Percentiles rank a stretch among this genome's conserved stretches.
Evolutionary conservation across 1,140 invertebrate species (phyloP).

Genomic region (Pseudomyrmex flavicornis): DNA sequence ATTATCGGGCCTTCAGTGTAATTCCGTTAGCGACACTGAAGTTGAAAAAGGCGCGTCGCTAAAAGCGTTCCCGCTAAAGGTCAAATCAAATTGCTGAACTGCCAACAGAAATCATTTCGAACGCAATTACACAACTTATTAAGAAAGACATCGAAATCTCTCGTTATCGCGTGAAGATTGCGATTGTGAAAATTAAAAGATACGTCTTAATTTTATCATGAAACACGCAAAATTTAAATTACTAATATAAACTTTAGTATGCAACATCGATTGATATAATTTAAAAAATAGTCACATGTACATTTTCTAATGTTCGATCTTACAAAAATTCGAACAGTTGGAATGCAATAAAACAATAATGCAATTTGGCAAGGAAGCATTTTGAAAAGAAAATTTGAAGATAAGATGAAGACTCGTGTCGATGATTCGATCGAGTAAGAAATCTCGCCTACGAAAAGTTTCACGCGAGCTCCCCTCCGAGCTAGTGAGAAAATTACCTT

Average conservation of each 20-base stretch:
- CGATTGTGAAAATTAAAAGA: background rate
- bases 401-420: background rate
- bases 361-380: background rate
- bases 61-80: constrained; percentile 81
- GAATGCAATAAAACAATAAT: too few species aligned
- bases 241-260: too few species aligned
- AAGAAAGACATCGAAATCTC: constrained; percentile 6
- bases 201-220: too few species aligned
- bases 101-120: constrained; percentile 46
- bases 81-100: constrained; percentile 69
- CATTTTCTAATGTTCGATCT: background rate
- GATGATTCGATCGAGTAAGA: constrained; percentile 20
- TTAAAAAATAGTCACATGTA: too few species aligned
- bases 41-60: constrained; percentile 82
- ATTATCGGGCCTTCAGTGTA: constrained; percentile 85
- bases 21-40: constrained; percentile 82
- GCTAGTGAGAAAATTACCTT: constrained; percentile 63
- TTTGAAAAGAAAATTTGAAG: background rate
- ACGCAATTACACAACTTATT: constrained; percentile 35
- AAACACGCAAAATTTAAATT: too few species aligned
- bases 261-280: too few species aligned
- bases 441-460: constrained; percentile 17
- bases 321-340: background rate
- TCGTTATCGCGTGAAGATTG: background rate
- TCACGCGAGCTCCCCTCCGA: constrained; percentile 7